A percentile compares a stretch with the other conserved stretches of the same genome.
These are phyloP conservation scores for Manduca sexta DNA, from an alignment of 1,140 invertebrate species.

Conservation along the genomic window DNA sequence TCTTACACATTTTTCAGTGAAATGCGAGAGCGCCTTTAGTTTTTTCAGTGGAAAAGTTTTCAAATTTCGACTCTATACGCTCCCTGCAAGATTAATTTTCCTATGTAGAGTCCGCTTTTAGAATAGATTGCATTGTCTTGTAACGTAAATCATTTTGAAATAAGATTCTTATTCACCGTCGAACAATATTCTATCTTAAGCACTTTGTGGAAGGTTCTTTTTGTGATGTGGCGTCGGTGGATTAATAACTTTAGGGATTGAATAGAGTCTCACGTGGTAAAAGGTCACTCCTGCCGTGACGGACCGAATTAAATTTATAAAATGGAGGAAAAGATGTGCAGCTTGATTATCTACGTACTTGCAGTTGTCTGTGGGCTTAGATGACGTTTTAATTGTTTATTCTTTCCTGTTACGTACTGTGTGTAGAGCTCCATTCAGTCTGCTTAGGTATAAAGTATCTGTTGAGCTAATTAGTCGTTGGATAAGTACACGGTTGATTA, in stretches of 20 bases:
- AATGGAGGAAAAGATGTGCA: constrained; percentile 23
- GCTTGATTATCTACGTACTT: constrained; percentile 10
- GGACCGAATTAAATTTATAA: constrained; percentile 51
- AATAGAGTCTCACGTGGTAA: constrained; percentile 51
- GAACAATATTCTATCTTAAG: constrained; percentile 20
- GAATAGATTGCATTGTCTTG: constrained; percentile 69
- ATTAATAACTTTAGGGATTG: constrained; percentile 21
- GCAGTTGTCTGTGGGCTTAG: too few species aligned
- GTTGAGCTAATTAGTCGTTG: too few species aligned
- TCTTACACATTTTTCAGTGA: constrained; percentile 70
- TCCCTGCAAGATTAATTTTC: constrained; percentile 1
- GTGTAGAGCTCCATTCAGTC: too few species aligned
- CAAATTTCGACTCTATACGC: constrained; percentile 24
- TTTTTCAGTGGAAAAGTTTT: constrained; percentile 13
- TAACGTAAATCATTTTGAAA: constrained; percentile 49
- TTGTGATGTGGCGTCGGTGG: constrained; percentile 5
- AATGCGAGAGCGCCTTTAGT: constrained; percentile 61
- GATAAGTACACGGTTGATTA: too few species aligned
- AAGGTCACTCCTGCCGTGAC: constrained; percentile 52
- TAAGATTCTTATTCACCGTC: constrained; percentile 22
- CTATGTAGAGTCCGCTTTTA: constrained; percentile 14
- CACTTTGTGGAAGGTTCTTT: constrained; percentile 21
- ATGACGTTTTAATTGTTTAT: background rate
- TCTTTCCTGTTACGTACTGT: background rate
- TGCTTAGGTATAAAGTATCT: too few species aligned